Conservation (phyloP, 2,797 vertebrate species). For the Chelonia mydas region DNA sequence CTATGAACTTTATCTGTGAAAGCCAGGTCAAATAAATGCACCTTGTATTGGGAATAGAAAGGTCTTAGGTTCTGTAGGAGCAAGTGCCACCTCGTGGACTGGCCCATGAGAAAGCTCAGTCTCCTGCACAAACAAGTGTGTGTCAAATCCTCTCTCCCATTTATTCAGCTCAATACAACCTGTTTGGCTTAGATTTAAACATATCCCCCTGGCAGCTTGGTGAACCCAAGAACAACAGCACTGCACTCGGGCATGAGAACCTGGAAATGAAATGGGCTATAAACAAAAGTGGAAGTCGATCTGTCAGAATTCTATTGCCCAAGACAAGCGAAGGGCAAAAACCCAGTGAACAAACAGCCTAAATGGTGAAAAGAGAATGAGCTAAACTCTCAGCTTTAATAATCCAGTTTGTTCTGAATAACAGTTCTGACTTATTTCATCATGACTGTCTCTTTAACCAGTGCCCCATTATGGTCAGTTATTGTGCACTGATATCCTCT, state of each 20-base stretch:
- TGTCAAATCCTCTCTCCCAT: constrained; percentile 2
- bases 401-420: too few relatives aligned
- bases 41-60: not conserved
- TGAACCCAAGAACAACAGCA: not conserved
- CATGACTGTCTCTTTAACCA: too few relatives aligned
- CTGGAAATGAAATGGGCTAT: not conserved
- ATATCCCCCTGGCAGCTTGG: not conserved
- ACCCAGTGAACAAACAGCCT: too few relatives aligned
- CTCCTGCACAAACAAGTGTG: not conserved
- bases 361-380: too few relatives aligned
- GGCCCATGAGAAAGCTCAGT: not conserved
- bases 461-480: too few relatives aligned
- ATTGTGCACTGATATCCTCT: too few relatives aligned
- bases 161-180: not conserved
- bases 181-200: not conserved
- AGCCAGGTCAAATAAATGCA: too few relatives aligned
- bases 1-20: too few relatives aligned
- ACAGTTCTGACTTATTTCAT: too few relatives aligned
- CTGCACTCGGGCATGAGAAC: not conserved
- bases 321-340: too few relatives aligned
- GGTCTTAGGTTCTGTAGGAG: constrained; percentile 7
- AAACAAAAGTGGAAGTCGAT: not conserved
- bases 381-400: too few relatives aligned
- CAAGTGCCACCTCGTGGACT: not conserved
- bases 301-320: too few relatives aligned